Percentiles rank a stretch among this genome's conserved stretches.
phyloP scores from a whole-genome alignment of 2,797 vertebrate genomes.

The Nyctibius grandis region DNA sequence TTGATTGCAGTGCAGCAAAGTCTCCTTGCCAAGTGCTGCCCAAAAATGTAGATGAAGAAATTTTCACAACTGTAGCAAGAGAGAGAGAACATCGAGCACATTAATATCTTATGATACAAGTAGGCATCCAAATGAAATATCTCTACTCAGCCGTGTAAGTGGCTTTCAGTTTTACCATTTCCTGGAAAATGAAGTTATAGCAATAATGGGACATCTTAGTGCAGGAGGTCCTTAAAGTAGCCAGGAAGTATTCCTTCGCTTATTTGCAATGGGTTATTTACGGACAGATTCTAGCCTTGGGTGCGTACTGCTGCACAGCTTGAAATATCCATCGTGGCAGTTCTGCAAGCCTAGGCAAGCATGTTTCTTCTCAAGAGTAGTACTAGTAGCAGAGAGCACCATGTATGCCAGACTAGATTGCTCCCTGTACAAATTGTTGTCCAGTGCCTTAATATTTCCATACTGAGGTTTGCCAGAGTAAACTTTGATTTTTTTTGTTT shows the following conservation, averaged over 20 bases:
- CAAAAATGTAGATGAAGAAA: background rate
- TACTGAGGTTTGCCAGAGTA: background rate
- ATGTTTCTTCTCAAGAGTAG: background rate
- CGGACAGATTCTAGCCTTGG: background rate
- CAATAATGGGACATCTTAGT: background rate
- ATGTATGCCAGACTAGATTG: background rate
- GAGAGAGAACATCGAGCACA: background rate
- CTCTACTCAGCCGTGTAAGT: slow-evolving; percentile 12
- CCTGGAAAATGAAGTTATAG: background rate
- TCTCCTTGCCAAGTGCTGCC: background rate
- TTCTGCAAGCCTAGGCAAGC: background rate
- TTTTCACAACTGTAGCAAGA: background rate
- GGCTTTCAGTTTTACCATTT: slow-evolving; percentile 12
- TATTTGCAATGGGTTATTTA: background rate
- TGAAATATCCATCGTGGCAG: background rate
- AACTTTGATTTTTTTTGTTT: background rate
- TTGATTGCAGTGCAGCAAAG: background rate
- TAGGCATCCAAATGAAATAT: background rate
- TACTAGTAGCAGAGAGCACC: background rate
- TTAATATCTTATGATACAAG: background rate
- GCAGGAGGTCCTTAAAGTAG: background rate
- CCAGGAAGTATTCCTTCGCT: background rate
- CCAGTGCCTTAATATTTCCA: background rate
- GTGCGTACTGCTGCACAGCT: background rate
- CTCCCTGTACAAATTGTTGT: background rate